Base-by-base conservation (phyloP, 1,140 invertebrate genomes). In the Caerostris extrusa region DNA sequence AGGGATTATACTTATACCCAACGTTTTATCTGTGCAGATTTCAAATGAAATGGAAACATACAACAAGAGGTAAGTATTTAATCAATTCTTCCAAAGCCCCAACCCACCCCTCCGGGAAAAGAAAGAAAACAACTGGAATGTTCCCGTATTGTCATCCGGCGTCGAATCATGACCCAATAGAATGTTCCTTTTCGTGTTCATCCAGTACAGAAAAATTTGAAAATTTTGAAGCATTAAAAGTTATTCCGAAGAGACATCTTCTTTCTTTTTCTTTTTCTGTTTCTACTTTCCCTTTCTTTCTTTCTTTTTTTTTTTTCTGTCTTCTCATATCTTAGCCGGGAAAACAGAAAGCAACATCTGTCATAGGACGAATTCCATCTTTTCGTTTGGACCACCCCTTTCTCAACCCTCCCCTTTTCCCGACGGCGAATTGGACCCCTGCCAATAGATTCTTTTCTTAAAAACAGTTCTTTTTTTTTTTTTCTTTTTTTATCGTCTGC, bases 341-440 rank as follows among this genome's bases (percentile, higher is more conserved):
- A 90, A 90, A 90, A 61, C 69, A 90, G 69, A 90, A 69, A 50
- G 10, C 50, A 90, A 90, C 87, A 90, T 90, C 87, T 90, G 87
- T 90, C 87, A 90, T 90, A 69, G 34, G n/a, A 67, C 56, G 87
- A 71, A 90, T 90, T 69, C 67, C 61, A 50, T 69, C 87, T 87
- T 34, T 34, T 60, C n/a, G 19, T 85, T 55, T n/a, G 34, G 34
- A n/a, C n/a, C n/a, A n/a, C 34, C 34, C 34, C 34, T 34, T 34
- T 34, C 34, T 34, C 34, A 34, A 34, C 34, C 34, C 34, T 34
- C 34, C 34, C 2, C 2, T 2, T 2, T 34, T 1, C 34, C 34
- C 34, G 34, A 34, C 34, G 34, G 34, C 34, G 34, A 34, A 34
- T 90, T 90, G 87, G 87, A 90, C 67, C 87, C 50, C 55, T 90